Evolutionary conservation across 2,888 invertebrate species (phyloP).

Genomic region (Poecilobothrus nobilitatus): DNA sequence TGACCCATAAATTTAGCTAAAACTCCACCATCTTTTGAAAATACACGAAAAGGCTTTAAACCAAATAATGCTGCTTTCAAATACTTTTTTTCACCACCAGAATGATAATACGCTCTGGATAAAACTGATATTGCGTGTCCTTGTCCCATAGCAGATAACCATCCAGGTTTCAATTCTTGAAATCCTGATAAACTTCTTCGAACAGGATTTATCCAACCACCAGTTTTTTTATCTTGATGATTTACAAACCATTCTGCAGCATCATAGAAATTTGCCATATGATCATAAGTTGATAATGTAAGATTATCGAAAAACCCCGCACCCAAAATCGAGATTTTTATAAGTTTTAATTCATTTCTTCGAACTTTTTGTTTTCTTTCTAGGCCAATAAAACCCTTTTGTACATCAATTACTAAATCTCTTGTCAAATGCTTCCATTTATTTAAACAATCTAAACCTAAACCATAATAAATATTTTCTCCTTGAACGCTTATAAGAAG

Average conservation of each 20-base stretch:
- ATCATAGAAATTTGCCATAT: conserved; percentile 83
- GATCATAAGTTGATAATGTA: conserved; percentile 72
- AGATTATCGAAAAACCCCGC: conserved; percentile 67
- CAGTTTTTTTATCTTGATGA: conserved; percentile 72
- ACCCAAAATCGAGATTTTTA: conserved; percentile 60
- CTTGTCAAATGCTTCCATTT: conserved; percentile 75
- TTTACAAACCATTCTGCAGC: conserved; percentile 88
- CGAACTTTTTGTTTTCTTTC: conserved; percentile 36
- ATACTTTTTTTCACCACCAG: conserved; percentile 65
- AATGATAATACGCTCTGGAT: conserved; percentile 79
- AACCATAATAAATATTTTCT: conserved; percentile 78
- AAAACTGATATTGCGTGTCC: conserved; percentile 95
- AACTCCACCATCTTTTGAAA: conserved; percentile 71
- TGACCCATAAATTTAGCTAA: conserved; percentile 76
- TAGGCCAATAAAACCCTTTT: conserved; percentile 71
- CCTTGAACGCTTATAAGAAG: conserved; percentile 65
- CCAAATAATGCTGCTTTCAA: conserved; percentile 74
- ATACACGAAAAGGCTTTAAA: conserved; percentile 66
- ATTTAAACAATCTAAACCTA: conserved; percentile 52
- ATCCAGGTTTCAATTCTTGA: conserved; percentile 73
- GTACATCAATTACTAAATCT: conserved; percentile 81
- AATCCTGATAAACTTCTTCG: conserved; percentile 65
- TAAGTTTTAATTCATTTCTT: conserved; percentile 47
- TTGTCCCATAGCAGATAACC: conserved; percentile 98
- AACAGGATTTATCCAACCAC: conserved; percentile 92